Conservation (phyloP, 2,888 invertebrate genomes). For the Hypomecis atomaria region DNA sequence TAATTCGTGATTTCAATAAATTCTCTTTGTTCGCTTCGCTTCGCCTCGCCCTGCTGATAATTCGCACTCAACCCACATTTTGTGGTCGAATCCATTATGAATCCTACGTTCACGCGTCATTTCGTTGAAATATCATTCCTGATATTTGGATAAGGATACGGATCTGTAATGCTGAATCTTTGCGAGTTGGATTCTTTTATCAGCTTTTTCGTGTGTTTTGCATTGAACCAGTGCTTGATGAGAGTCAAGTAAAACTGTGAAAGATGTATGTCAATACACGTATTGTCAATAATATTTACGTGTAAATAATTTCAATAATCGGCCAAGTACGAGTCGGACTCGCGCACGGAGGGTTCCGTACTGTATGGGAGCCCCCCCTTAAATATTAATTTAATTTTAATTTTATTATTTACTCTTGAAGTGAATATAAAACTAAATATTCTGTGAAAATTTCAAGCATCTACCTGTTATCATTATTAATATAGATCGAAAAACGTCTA, state of each 20-base stretch:
- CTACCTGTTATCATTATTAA: too few relatives aligned
- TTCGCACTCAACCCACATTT: conserved; percentile 15
- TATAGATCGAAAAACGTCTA: too few relatives aligned
- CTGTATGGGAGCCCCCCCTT: too few relatives aligned
- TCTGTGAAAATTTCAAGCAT: too few relatives aligned
- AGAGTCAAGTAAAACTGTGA: neutral
- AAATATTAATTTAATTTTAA: too few relatives aligned
- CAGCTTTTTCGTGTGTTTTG: conserved; percentile 11
- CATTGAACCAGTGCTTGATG: neutral
- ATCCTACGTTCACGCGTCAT: conserved; percentile 27
- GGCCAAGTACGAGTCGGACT: too few relatives aligned
- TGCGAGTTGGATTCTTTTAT: conserved; percentile 11
- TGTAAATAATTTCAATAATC: too few relatives aligned
- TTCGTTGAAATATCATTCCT: conserved; percentile 21
- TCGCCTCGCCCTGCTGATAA: neutral
- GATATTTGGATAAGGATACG: conserved; percentile 20
- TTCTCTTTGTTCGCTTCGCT: conserved; percentile 8
- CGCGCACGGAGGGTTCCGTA: too few relatives aligned
- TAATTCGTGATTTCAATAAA: conserved; percentile 9
- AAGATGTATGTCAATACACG: neutral
- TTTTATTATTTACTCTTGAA: too few relatives aligned
- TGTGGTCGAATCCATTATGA: conserved; percentile 27
- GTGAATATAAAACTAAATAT: too few relatives aligned
- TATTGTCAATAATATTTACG: neutral
- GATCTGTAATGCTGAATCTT: conserved; percentile 11